Evolutionary conservation across 2,797 vertebrate genomes (phyloP), one percentile per base, ranked within the genome.

Genomic region (Vultur gryphus): DNA sequence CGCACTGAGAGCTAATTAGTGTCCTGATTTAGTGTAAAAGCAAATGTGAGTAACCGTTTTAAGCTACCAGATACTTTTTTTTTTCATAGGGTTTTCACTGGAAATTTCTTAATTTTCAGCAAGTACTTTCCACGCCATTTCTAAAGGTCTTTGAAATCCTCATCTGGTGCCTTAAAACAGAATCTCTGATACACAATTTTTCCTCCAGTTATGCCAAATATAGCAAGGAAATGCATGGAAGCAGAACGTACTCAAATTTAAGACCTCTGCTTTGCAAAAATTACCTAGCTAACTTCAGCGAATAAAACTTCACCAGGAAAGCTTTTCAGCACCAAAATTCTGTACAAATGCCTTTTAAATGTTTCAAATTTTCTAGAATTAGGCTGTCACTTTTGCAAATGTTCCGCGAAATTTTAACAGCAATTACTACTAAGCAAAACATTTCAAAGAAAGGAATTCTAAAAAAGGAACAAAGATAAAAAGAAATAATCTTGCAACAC

Each of bases 41-140:
- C 49, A 35, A 72, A 90, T 6, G 88, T 93, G 94, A 97, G 96
- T 84, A 97, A 94, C 49, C 5, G 2, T 89, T 97, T 96, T 92
- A 97, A 97, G 88, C 85, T 87, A 92, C 86, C 75, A 93, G 95
- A 81, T 84, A 46, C 5, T 67, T 54, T 89, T 93, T 89, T 71
- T 55, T 86, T 88, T 14, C 14, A 44, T 82, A 65, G 54, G 55
- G 76, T 92, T 97, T 97, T 97, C 89, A 95, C 85, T 97, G 93
- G 91, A 97, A 96, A 97, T 95, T 91, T 97, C 95, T 96, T 97
- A 91, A 96, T 97, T 96, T 97, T 97, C 91, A 97, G 85, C 16
- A 58, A 95, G 97, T 94, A 89, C 90, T 94, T 89, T 78, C 43
- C 86, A 91, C 46, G 35, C 90, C 9, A 8, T 82, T 92, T 96